These are phyloP conservation scores for Glaucidium brasilianum DNA, from an alignment of 2,113 vertebrate genomes.

Conservation along the genomic window DNA sequence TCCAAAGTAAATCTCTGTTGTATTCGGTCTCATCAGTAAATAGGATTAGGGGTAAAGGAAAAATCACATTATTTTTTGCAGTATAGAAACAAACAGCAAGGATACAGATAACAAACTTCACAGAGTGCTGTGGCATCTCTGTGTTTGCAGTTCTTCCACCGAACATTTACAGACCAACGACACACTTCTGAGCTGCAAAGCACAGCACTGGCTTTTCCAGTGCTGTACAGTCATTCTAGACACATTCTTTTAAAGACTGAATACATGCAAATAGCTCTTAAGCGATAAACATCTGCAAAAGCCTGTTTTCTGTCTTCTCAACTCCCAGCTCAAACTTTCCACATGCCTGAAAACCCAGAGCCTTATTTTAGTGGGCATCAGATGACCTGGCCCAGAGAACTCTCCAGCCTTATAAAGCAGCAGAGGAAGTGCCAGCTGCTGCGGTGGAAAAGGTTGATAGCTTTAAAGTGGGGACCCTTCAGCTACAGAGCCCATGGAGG, in stretches of 20 bases:
- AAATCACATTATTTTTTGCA: neutral
- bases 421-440: neutral
- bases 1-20: rapidly evolving
- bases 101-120: neutral
- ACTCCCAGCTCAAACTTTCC: neutral
- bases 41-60: rapidly evolving
- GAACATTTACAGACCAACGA: rapidly evolving
- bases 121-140: neutral
- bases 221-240: neutral
- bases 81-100: neutral
- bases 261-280: rapidly evolving
- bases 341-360: neutral
- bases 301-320: neutral
- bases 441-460: neutral
- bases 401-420: neutral
- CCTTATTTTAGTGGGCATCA: neutral
- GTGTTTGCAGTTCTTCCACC: neutral
- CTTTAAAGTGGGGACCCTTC: neutral
- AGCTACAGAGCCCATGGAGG: neutral
- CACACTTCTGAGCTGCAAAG: neutral
- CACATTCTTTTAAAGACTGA: neutral
- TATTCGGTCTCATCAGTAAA: neutral
- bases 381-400: neutral
- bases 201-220: neutral
- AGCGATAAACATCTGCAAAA: neutral